Conservation (phyloP, 2,113 vertebrate species). For the Sapayoa aenigma region DNA sequence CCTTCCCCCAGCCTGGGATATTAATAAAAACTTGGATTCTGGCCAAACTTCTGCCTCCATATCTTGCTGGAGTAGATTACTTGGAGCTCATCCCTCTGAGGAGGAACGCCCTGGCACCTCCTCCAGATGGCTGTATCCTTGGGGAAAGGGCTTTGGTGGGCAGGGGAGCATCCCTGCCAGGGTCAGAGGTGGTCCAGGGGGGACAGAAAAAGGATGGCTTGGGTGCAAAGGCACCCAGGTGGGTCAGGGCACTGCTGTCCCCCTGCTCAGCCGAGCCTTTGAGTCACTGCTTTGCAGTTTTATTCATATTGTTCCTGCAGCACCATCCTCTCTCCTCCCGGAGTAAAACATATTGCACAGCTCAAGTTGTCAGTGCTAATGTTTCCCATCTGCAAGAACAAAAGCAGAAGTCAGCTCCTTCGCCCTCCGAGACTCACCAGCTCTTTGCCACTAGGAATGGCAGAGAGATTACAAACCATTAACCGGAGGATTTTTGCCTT, state of each 20-base stretch:
- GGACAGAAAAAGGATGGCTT: background rate
- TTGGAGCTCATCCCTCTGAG: background rate
- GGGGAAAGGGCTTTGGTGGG: background rate
- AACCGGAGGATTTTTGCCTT: background rate
- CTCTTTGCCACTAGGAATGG: background rate
- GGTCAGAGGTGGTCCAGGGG: background rate
- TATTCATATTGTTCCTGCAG: background rate
- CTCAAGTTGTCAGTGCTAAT: background rate
- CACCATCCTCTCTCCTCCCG: background rate
- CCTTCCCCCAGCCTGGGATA: background rate
- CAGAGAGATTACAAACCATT: background rate
- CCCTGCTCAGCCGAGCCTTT: background rate
- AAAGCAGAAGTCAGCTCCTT: background rate
- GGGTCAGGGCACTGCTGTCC: background rate
- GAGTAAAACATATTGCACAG: background rate
- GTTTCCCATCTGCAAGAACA: background rate
- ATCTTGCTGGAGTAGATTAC: background rate
- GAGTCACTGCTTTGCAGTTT: background rate
- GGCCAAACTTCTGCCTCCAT: background rate
- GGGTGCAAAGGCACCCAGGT: rapidly evolving
- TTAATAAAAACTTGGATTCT: constrained; percentile 5
- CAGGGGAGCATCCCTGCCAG: background rate
- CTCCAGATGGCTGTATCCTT: background rate
- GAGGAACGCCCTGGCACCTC: background rate
- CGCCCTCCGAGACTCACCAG: background rate